These are phyloP conservation scores for Budorcas taxicolor DNA, from an alignment of 2,113 vertebrate species.

Conservation along the genomic window DNA sequence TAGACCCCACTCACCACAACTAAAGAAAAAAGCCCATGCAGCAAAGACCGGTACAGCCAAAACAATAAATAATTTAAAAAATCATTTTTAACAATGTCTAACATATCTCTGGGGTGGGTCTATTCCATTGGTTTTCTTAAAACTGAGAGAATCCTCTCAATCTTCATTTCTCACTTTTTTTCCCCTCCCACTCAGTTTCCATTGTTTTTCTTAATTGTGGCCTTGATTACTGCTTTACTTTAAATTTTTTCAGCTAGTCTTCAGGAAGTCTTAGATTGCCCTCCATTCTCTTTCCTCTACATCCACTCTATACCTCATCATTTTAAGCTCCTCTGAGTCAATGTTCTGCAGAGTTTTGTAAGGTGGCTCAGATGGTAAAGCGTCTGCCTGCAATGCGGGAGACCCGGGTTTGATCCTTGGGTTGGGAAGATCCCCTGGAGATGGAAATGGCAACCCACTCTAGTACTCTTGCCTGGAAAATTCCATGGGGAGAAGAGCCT, in stretches of 20 bases:
- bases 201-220: not conserved
- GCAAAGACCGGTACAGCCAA: not conserved
- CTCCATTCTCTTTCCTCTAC: not conserved
- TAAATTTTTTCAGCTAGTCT: not conserved
- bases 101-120: not conserved
- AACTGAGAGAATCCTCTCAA: not conserved
- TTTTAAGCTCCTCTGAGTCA: not conserved
- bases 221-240: not conserved
- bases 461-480: not conserved
- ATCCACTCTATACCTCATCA: not conserved
- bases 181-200: not conserved
- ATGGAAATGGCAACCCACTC: not conserved
- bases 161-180: not conserved
- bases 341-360: not conserved
- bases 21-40: not conserved
- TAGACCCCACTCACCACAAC: not conserved
- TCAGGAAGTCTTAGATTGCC: not conserved
- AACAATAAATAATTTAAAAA: not conserved
- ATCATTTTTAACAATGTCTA: not conserved
- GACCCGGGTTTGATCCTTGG: not conserved
- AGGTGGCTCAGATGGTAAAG: not conserved
- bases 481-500: not conserved
- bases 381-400: rapidly evolving
- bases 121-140: not conserved
- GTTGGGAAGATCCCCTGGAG: not conserved